These are phyloP conservation scores for Apolygus lucorum DNA, from an alignment of 1,140 invertebrate species.

Conservation along the genomic window DNA sequence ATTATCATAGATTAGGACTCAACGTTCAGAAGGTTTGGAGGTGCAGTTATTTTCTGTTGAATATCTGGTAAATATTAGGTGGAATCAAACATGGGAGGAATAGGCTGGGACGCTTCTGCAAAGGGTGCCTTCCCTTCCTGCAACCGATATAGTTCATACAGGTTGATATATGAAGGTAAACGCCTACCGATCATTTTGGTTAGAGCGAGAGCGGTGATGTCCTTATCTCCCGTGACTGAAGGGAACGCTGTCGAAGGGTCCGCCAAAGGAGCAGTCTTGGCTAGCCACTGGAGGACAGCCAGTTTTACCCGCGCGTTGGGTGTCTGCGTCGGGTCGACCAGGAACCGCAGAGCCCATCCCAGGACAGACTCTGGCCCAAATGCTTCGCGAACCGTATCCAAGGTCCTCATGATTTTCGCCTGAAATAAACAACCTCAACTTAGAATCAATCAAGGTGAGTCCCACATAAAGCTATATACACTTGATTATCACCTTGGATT, in stretches of 20 bases:
- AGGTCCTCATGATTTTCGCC: slow-evolving; percentile 75
- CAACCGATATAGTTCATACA: too few relatives aligned
- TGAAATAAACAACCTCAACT: slow-evolving; percentile 45
- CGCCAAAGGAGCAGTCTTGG: slow-evolving; percentile 53
- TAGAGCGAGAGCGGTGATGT: slow-evolving; percentile 50
- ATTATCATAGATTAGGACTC: background rate
- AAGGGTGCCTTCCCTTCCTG: too few relatives aligned
- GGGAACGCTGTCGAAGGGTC: slow-evolving; percentile 39
- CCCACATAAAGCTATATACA: too few relatives aligned
- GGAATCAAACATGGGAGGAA: background rate
- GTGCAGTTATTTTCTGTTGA: background rate
- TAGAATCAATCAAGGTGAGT: too few relatives aligned
- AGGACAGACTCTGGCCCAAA: slow-evolving; percentile 26
- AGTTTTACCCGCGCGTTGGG: slow-evolving; percentile 77
- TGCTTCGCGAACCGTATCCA: slow-evolving; percentile 66
- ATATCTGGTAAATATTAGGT: background rate
- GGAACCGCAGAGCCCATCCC: slow-evolving; percentile 48
- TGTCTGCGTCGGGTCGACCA: slow-evolving; percentile 82
- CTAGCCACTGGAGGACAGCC: slow-evolving; percentile 63
- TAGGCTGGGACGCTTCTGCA: background rate
- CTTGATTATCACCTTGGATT: too few relatives aligned
- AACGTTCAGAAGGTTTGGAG: background rate
- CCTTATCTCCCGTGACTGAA: slow-evolving; percentile 41
- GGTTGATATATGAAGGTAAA: too few relatives aligned
- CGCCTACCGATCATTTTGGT: slow-evolving; percentile 46